Evolutionary conservation across 2,113 vertebrate species (phyloP).

Genomic region (Alces alces): DNA sequence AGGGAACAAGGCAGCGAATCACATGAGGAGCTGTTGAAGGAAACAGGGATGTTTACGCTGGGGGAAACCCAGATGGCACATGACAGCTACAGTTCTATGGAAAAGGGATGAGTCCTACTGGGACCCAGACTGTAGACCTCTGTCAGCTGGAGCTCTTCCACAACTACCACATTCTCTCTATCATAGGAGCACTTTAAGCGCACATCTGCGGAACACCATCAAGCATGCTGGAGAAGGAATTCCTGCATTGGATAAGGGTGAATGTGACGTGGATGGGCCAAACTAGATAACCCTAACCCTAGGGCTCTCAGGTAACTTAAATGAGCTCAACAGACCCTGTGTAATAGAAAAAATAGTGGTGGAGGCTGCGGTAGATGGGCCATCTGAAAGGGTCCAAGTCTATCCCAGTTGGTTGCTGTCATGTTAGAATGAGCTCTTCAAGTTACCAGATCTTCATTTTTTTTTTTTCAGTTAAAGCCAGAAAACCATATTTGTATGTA

Average conservation of each 20-base stretch:
- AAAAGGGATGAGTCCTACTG: not conserved
- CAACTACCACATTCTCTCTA: not conserved
- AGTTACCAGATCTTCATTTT: not conserved
- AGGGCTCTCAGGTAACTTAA: not conserved
- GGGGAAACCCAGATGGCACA: not conserved
- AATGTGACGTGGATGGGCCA: not conserved
- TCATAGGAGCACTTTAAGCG: not conserved
- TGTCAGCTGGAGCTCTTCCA: not conserved
- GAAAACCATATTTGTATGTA: not conserved
- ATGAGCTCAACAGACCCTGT: not conserved
- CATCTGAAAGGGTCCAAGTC: not conserved
- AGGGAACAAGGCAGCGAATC: not conserved
- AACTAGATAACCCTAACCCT: not conserved
- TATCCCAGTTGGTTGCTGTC: not conserved
- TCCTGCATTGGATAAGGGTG: not conserved
- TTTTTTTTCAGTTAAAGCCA: slow-evolving; percentile 3
- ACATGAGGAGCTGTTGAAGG: not conserved
- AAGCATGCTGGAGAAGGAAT: not conserved
- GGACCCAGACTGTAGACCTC: not conserved
- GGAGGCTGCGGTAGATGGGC: not conserved
- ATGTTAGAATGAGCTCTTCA: not conserved
- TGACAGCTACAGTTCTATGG: not conserved
- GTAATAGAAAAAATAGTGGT: not conserved
- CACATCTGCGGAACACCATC: not conserved
- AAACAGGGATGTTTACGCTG: not conserved